Percentiles rank a stretch among this genome's conserved stretches.
phyloP scores from a whole-genome alignment of 2,113 vertebrate genomes.

The Neoarius graeffei region DNA sequence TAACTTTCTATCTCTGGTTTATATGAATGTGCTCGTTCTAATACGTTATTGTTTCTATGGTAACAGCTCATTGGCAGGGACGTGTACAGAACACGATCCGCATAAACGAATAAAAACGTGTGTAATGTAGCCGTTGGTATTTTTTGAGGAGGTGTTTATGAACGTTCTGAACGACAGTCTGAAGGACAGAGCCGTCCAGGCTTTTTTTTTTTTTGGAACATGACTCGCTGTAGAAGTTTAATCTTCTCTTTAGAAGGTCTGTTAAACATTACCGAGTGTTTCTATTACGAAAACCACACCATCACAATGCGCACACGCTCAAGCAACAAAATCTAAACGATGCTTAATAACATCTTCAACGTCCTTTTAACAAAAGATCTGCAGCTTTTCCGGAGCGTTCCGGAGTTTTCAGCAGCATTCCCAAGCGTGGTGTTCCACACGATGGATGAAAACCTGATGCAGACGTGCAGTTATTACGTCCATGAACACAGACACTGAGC shows the following conservation, averaged over 20 bases:
- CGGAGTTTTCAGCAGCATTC: neutral
- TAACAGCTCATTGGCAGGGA: neutral
- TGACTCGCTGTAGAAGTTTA: neutral
- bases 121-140: no score
- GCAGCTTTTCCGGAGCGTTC: neutral
- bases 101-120: no score
- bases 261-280: neutral
- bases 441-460: neutral
- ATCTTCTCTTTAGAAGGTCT: neutral
- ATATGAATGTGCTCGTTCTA: neutral
- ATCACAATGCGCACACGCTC: neutral
- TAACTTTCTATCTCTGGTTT: neutral
- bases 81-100: no score
- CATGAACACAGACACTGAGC: constrained; percentile 11
- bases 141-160: no score
- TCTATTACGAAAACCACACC: no score
- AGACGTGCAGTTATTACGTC: neutral
- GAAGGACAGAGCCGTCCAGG: no score
- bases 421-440: neutral
- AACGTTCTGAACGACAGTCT: no score
- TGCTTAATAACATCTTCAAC: neutral
- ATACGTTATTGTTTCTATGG: neutral
- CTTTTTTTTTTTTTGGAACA: no score
- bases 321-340: neutral
- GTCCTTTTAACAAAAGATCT: neutral